Evolutionary conservation across 2,797 vertebrate species (phyloP), one percentile per base, ranked within the genome.

Genomic region (Telmatherina bonti): DNA sequence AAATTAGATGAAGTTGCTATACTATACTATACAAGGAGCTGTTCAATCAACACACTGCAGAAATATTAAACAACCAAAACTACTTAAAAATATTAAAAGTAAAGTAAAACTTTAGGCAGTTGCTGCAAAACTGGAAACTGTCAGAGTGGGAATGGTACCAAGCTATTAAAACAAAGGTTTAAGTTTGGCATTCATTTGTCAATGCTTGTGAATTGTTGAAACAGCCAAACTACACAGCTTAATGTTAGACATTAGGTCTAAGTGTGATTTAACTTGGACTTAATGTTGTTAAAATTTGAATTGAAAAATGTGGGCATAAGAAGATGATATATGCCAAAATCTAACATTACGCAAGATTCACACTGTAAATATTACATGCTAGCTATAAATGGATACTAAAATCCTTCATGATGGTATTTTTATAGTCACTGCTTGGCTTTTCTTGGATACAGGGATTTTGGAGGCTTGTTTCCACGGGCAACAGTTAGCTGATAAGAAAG

Each of bases 381-480:
- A 7, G 24, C 38, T n/a, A 38, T 29, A 59, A 24, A 38, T 27
- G 0, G 41, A 81, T 62, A 51, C 16, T 26, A 41, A 62, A 43
- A 35, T 36, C 8, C 2, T 27, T 56, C 66, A 52, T 33, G 12
- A 45, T 31, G 61, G 41, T 82, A 43, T 81, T 80, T 47, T 76
- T 1, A 22, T 20, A 27, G 33, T 20, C 13, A 6, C 13, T 15
- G 8, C 30, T 71, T 20, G 2, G 29, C 45, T 30, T 13, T 30
- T 15, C 30, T 41, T 20, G 18, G 41, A 18, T 43, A 18, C 18
- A 20, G 33, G 29, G 60, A 49, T 22, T 49, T 49, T 55, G 35
- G 66, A 43, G 52, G 61, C 55, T 22, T 67, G 54, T 67, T 72
- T 86, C 80, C 85, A 74, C 26, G 12, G 71, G 64, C n/a, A 61